Percentiles rank a stretch among this genome's conserved stretches.
phyloP scores from a whole-genome alignment of 2,113 vertebrate species.

The Mustela lutreola region DNA sequence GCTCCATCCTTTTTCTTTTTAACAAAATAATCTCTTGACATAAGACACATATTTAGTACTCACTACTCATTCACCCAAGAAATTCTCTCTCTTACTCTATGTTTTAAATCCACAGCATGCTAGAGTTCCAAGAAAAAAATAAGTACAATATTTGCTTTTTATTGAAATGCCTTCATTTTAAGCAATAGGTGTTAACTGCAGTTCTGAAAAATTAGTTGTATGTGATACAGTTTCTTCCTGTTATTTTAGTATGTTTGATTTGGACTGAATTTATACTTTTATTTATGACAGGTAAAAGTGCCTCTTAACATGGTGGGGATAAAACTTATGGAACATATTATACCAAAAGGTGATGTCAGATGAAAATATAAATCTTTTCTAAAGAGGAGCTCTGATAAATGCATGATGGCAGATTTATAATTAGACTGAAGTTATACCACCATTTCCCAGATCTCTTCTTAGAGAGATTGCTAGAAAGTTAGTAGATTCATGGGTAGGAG shows the following conservation, averaged over 20 bases:
- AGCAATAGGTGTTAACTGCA: neutral
- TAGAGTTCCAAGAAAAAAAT: neutral
- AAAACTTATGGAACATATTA: conserved; percentile 56
- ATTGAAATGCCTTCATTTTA: conserved; percentile 51
- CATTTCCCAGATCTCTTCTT: conserved; percentile 13
- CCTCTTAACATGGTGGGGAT: conserved; percentile 40
- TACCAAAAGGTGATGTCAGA: conserved; percentile 34
- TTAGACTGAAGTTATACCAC: conserved; percentile 22
- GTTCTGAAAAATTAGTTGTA: conserved; percentile 51
- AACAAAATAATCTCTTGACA: conserved; percentile 57
- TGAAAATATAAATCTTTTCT: conserved; percentile 61
- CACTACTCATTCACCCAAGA: conserved; percentile 31
- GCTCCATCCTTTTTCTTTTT: neutral
- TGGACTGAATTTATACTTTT: conserved; percentile 39
- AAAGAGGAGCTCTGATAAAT: conserved; percentile 66
- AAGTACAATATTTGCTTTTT: conserved; percentile 40
- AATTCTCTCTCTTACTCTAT: conserved; percentile 20
- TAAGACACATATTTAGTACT: conserved; percentile 64
- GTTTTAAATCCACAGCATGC: conserved; percentile 27
- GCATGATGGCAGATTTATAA: conserved; percentile 46
- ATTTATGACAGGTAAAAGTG: conserved; percentile 57
- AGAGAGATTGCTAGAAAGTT: conserved; percentile 26
- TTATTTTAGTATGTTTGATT: conserved; percentile 64
- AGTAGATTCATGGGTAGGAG: conserved; percentile 24
- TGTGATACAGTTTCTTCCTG: conserved; percentile 23